Evolutionary conservation across 2,888 invertebrate genomes (phyloP).

Genomic region (Aphrophora alni): DNA sequence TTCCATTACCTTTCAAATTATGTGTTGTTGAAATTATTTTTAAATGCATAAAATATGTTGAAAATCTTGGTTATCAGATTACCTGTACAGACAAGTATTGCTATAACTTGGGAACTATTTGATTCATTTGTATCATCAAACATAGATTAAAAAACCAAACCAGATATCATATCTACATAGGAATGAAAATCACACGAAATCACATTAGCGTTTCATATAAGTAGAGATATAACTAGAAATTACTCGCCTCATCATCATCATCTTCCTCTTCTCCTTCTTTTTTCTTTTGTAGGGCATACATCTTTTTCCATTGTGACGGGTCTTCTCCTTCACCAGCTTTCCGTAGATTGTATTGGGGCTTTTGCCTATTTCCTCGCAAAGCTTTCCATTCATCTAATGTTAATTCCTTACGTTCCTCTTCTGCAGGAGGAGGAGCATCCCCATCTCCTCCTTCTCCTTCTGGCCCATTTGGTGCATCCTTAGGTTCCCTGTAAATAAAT

Average conservation of each 20-base stretch:
- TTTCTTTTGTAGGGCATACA: slow-evolving; percentile 79
- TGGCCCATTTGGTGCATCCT: slow-evolving; percentile 32
- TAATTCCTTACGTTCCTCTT: slow-evolving; percentile 69
- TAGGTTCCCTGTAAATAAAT: slow-evolving; percentile 15
- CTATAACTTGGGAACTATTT: too few relatives aligned
- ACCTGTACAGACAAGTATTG: too few relatives aligned
- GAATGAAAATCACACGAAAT: too few relatives aligned
- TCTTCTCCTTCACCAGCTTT: slow-evolving; percentile 96
- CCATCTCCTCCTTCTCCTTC: slow-evolving; percentile 52
- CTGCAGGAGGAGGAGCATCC: slow-evolving; percentile 51
- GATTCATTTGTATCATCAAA: too few relatives aligned
- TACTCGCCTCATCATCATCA: slow-evolving; percentile 44
- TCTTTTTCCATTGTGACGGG: slow-evolving; percentile 90
- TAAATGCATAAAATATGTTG: too few relatives aligned
- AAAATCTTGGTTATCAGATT: too few relatives aligned
- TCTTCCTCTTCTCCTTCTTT: slow-evolving; percentile 62
- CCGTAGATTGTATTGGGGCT: slow-evolving; percentile 89
- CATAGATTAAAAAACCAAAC: too few relatives aligned
- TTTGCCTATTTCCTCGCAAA: slow-evolving; percentile 77
- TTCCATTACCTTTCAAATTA: too few relatives aligned
- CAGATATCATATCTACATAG: too few relatives aligned
- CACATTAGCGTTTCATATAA: too few relatives aligned
- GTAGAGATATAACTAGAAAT: too few relatives aligned
- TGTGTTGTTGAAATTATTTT: too few relatives aligned
- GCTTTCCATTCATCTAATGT: slow-evolving; percentile 96